These are phyloP conservation scores for Hemithea aestivaria DNA, from an alignment of 2,888 invertebrate genomes.

Conservation along the genomic window DNA sequence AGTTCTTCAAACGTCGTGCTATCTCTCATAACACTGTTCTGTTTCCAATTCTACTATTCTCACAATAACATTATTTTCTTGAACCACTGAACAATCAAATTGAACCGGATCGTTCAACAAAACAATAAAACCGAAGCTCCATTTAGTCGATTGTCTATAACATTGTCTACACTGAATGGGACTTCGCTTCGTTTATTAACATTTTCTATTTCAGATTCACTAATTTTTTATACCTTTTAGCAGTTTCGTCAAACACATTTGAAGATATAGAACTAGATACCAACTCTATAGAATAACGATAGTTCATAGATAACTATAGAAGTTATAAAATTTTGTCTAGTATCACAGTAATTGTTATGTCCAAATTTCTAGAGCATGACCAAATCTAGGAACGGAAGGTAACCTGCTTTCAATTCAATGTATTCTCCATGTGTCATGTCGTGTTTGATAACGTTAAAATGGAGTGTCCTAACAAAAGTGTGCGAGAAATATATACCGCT, in stretches of 20 bases:
- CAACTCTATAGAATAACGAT: conserved; percentile 27
- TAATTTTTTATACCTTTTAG: conserved; percentile 25
- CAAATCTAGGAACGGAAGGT: conserved; percentile 29
- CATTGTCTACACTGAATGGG: conserved; percentile 19
- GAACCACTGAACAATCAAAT: conserved; percentile 21
- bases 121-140: conserved; percentile 22
- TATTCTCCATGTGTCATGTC: neutral
- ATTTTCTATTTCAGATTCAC: conserved; percentile 30
- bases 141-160: conserved; percentile 26
- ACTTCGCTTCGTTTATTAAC: conserved; percentile 20
- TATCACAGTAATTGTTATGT: conserved; percentile 7
- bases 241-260: conserved; percentile 24
- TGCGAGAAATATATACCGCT: neutral
- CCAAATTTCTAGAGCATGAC: neutral
- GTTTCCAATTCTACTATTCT: conserved; percentile 14
- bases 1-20: conserved; percentile 9
- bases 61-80: conserved; percentile 20
- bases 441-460: neutral
- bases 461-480: too few species aligned
- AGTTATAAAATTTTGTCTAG: too few species aligned
- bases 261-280: conserved; percentile 25
- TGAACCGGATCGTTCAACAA: conserved; percentile 21
- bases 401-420: conserved; percentile 19
- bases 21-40: conserved; percentile 15
- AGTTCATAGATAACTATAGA: conserved; percentile 14